Evolutionary conservation across 2,888 invertebrate species (phyloP).

Genomic region (Alentia gelatinosa): DNA sequence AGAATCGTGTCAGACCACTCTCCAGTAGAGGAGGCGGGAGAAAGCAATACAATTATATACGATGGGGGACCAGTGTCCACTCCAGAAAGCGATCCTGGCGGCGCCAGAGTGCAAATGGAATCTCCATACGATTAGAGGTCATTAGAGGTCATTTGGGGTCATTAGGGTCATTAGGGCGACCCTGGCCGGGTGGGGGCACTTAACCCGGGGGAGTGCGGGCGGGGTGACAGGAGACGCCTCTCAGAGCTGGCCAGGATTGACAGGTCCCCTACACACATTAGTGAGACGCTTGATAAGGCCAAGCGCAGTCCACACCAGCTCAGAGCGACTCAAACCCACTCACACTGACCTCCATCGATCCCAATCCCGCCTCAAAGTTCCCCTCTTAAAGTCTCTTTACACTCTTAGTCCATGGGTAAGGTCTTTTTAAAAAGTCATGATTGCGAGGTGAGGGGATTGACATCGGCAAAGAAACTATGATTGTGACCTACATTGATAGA

Average conservation of each 20-base stretch:
- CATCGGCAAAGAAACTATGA: no score
- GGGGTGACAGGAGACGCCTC: not conserved
- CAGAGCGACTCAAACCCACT: no score
- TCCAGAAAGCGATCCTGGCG: slow-evolving; percentile 43
- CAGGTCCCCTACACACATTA: slow-evolving; percentile 29
- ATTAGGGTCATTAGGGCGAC: slow-evolving; percentile 51
- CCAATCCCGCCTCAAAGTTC: no score
- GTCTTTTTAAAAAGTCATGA: no score
- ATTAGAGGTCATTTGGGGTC: slow-evolving; percentile 54
- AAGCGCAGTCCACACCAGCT: no score
- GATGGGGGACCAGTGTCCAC: slow-evolving; percentile 26
- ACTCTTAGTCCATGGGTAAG: no score
- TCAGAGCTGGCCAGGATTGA: not conserved
- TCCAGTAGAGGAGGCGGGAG: slow-evolving; percentile 37
- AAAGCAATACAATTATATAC: slow-evolving; percentile 50
- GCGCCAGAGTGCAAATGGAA: slow-evolving; percentile 40
- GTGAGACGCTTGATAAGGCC: no score
- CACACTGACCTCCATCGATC: no score
- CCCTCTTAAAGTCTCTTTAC: no score
- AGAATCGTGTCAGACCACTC: slow-evolving; percentile 48
- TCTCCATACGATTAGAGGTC: slow-evolving; percentile 54
- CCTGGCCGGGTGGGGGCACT: slow-evolving; percentile 26
- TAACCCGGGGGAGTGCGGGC: not conserved
- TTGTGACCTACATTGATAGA: no score
- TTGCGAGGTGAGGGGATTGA: no score